Conservation (phyloP, 2,888 invertebrate species). For the Iphiclides podalirius region DNA sequence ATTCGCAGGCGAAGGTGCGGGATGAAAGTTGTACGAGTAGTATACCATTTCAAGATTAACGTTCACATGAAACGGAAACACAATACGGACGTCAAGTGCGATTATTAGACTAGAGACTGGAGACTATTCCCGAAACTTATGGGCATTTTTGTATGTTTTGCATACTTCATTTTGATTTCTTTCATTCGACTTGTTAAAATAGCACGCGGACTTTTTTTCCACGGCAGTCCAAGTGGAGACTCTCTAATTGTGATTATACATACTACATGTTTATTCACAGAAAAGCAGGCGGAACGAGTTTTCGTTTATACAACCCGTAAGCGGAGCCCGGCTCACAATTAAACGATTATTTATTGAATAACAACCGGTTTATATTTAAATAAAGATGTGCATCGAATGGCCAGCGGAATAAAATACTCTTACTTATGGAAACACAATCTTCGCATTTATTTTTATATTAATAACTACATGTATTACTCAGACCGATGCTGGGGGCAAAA, state of each 20-base stretch:
- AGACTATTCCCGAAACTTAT: too few relatives aligned
- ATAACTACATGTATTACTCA: too few relatives aligned
- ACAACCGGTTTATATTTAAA: slow-evolving; percentile 21
- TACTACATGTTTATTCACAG: slow-evolving; percentile 6
- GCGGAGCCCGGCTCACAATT: slow-evolving; percentile 11
- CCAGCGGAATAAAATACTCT: slow-evolving; percentile 6
- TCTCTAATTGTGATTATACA: slow-evolving; percentile 3
- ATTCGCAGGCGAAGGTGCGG: too few relatives aligned
- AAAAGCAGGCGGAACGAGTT: slow-evolving; percentile 13
- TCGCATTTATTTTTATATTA: not conserved
- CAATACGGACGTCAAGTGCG: too few relatives aligned
- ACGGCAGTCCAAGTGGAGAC: not conserved
- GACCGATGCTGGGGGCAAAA: too few relatives aligned
- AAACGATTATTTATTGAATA: slow-evolving; percentile 19
- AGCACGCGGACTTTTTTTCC: not conserved
- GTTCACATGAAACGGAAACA: too few relatives aligned
- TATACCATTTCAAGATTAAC: too few relatives aligned
- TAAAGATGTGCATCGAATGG: slow-evolving; percentile 15
- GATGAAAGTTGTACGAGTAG: too few relatives aligned
- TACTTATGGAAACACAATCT: not conserved
- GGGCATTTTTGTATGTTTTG: too few relatives aligned
- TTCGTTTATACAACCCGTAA: not conserved
- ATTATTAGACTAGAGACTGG: too few relatives aligned
- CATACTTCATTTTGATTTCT: too few relatives aligned
- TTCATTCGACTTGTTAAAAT: too few relatives aligned